Conservation (phyloP, 2,888 invertebrate species). For the Euplexia lucipara region DNA sequence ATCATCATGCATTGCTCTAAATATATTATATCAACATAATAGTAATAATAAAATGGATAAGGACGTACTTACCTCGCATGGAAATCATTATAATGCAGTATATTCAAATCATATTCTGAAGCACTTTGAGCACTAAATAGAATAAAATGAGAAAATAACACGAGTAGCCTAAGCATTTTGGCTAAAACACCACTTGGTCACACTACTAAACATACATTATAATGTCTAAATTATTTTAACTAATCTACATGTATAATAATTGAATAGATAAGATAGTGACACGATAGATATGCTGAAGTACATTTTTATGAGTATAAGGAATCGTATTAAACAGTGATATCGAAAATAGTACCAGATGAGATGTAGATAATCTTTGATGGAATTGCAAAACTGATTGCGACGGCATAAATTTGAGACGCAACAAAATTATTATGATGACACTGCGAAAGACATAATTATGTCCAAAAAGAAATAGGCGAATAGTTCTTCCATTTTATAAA, state of each 20-base stretch:
- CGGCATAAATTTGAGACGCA: background rate
- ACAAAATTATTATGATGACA: background rate
- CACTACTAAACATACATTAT: background rate
- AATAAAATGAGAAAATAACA: slow-evolving; percentile 50
- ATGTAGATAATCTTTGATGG: background rate
- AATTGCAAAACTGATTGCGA: background rate
- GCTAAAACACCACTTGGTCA: background rate
- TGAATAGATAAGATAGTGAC: slow-evolving; percentile 27
- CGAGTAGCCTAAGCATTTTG: slow-evolving; percentile 25
- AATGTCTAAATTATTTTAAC: slow-evolving; percentile 2
- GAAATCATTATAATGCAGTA: slow-evolving; percentile 86
- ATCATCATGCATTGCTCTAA: background rate
- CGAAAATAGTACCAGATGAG: background rate
- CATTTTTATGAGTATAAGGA: background rate
- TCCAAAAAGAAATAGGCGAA: too few relatives aligned
- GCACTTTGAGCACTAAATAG: slow-evolving; percentile 64
- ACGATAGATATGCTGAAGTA: slow-evolving; percentile 25
- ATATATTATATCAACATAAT: background rate
- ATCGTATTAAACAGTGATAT: slow-evolving; percentile 12
- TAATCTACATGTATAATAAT: slow-evolving; percentile 9
- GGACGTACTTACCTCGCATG: slow-evolving; percentile 80
- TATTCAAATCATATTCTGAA: slow-evolving; percentile 75
- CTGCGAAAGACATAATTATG: too few relatives aligned
- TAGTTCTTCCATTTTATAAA: too few relatives aligned
- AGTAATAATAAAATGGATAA: background rate